These are phyloP conservation scores for Drosophila nannoptera DNA, from an alignment of 1,140 invertebrate species.

Conservation along the genomic window DNA sequence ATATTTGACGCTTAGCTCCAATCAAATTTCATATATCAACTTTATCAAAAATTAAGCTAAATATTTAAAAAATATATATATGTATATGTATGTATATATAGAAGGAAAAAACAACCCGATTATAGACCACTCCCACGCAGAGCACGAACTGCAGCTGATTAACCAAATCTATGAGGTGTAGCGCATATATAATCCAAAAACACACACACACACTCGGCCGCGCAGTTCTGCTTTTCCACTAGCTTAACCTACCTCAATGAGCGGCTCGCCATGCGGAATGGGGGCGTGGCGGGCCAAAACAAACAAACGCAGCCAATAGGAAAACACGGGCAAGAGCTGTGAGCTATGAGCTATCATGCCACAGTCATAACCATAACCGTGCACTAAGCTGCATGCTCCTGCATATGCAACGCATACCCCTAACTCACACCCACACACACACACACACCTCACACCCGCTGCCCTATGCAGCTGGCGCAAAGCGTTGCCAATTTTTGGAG, in stretches of 20 bases:
- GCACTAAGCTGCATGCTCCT: conserved; percentile 19
- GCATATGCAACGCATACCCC: not conserved
- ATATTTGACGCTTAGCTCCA: too few relatives aligned
- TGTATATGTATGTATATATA: too few relatives aligned
- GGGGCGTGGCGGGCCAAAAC: conserved; percentile 39
- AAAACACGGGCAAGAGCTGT: conserved; percentile 30
- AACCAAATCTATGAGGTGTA: conserved; percentile 30
- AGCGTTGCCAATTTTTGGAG: conserved; percentile 71
- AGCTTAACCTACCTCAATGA: conserved; percentile 72
- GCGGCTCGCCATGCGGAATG: conserved; percentile 2
- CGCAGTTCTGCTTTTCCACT: conserved; percentile 7
- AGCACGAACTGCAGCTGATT: conserved; percentile 23
- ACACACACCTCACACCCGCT: not conserved
- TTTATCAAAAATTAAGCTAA: conserved; percentile 13
- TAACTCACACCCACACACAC: not conserved
- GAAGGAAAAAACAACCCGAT: not conserved
- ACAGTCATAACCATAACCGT: conserved; percentile 66
- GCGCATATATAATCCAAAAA: conserved; percentile 20
- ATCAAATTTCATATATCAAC: not conserved
- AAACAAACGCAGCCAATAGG: conserved; percentile 72
- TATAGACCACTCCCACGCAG: conserved; percentile 27
- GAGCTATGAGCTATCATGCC: conserved; percentile 55
- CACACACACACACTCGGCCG: conserved; percentile 1
- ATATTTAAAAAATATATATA: not conserved
- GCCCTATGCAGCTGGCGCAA: conserved; percentile 29